These are phyloP conservation scores for Melanotaenia trifasciata DNA, from an alignment of 2,797 vertebrate genomes.

Conservation along the genomic window DNA sequence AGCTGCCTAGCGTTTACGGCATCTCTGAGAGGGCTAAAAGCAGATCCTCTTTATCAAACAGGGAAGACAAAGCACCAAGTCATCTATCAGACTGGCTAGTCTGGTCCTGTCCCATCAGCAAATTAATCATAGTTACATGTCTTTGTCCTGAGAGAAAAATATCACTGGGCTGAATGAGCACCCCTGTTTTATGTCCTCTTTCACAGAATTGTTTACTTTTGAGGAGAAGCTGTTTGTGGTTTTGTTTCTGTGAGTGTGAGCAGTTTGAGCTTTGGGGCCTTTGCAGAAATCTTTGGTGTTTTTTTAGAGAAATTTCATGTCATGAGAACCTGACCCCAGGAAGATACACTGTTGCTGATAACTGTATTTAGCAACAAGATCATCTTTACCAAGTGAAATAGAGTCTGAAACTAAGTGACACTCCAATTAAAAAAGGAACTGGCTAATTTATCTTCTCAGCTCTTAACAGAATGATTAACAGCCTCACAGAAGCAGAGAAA, in stretches of 20 bases:
- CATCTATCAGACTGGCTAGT: conserved; percentile 54
- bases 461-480: conserved; percentile 60
- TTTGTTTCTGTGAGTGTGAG: conserved; percentile 6
- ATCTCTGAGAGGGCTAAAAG: conserved; percentile 26
- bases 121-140: conserved; percentile 54
- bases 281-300: not conserved
- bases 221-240: conserved; percentile 14
- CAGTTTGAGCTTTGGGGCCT: not conserved
- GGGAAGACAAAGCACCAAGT: conserved; percentile 49
- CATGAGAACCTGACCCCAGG: not conserved
- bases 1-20: conserved; percentile 1
- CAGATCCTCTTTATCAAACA: conserved; percentile 42
- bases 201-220: conserved; percentile 16
- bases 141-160: conserved; percentile 51
- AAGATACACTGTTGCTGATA: not conserved
- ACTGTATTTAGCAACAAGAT: conserved; percentile 1
- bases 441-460: conserved; percentile 52
- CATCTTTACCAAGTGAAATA: not conserved
- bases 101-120: conserved; percentile 31
- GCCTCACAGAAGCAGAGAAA: conserved; percentile 14
- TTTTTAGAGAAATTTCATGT: not conserved
- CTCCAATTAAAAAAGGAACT: conserved; percentile 47
- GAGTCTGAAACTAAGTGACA: conserved; percentile 36
- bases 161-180: conserved; percentile 20
- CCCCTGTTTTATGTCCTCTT: conserved; percentile 19